phyloP scores from a whole-genome alignment of 1,140 invertebrate species.

The Drosophila mojavensis region DNA sequence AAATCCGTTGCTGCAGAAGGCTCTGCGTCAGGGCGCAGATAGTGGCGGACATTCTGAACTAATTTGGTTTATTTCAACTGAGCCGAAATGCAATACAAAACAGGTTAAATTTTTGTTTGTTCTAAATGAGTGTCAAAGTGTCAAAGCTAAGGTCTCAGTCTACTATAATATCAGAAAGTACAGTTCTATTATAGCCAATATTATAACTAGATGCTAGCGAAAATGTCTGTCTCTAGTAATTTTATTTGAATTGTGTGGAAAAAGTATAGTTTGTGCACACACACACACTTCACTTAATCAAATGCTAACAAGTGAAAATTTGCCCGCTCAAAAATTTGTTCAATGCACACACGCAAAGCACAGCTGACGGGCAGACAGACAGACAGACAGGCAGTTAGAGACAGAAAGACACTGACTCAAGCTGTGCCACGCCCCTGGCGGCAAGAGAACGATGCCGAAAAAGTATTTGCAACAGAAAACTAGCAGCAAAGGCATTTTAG shows the following conservation, averaged over 20 bases:
- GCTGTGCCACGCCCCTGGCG: slow-evolving; percentile 23
- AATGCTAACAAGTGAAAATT: slow-evolving; percentile 64
- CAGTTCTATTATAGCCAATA: slow-evolving; percentile 1
- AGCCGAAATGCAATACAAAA: not conserved
- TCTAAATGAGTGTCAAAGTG: not conserved
- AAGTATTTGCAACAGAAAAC: slow-evolving; percentile 43
- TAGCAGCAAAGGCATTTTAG: slow-evolving; percentile 45
- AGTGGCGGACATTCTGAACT: slow-evolving; percentile 27
- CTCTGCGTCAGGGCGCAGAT: slow-evolving; percentile 3
- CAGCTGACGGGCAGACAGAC: not conserved
- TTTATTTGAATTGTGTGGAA: slow-evolving; percentile 36
- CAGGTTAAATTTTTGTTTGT: not conserved
- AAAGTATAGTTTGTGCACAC: not conserved
- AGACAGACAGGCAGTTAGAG: not conserved
- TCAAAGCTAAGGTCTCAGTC: slow-evolving; percentile 3
- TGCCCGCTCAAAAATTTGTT: slow-evolving; percentile 58
- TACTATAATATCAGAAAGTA: slow-evolving; percentile 1
- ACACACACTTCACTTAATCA: slow-evolving; percentile 56
- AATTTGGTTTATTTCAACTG: not conserved
- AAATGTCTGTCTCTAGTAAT: slow-evolving; percentile 31
- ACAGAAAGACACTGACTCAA: slow-evolving; percentile 13
- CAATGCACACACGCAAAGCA: slow-evolving; percentile 40
- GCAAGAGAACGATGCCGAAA: slow-evolving; percentile 26
- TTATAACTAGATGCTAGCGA: not conserved
- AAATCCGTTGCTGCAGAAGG: slow-evolving; percentile 8